A percentile compares a stretch with the other conserved stretches of the same genome.
These are phyloP conservation scores for Syncerus caffer DNA, from an alignment of 2,797 vertebrate genomes.

Conservation along the genomic window DNA sequence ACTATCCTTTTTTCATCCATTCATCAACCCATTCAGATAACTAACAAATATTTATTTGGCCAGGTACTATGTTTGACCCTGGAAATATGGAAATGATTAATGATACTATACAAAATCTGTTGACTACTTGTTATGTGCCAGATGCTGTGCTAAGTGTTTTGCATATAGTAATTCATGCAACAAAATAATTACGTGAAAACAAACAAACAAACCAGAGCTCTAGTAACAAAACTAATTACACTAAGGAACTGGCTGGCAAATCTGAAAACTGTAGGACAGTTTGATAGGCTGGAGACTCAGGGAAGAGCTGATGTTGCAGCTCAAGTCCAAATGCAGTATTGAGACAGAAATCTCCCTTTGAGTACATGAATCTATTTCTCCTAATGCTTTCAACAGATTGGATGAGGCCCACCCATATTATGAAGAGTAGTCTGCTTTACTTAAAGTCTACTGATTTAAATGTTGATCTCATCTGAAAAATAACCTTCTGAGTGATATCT, in stretches of 20 bases:
- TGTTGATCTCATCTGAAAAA: not conserved
- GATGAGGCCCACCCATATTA: not conserved
- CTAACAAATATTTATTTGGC: not conserved
- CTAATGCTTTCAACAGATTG: not conserved
- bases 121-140: not conserved
- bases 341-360: not conserved
- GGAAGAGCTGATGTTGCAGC: not conserved
- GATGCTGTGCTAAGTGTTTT: not conserved
- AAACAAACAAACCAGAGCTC: not conserved
- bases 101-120: not conserved
- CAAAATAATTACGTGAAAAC: not conserved
- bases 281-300: not conserved
- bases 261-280: not conserved
- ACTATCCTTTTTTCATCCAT: not conserved
- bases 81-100: not conserved
- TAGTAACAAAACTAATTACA: not conserved
- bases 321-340: not conserved
- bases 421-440: not conserved
- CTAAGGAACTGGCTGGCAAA: not conserved
- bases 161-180: not conserved
- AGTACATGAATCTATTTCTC: not conserved
- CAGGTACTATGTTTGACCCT: not conserved
- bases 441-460: constrained; percentile 12
- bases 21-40: not conserved
- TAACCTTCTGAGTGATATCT: not conserved